These are phyloP conservation scores for Dipus sagitta DNA, from an alignment of 2,797 vertebrate species.

Conservation along the genomic window DNA sequence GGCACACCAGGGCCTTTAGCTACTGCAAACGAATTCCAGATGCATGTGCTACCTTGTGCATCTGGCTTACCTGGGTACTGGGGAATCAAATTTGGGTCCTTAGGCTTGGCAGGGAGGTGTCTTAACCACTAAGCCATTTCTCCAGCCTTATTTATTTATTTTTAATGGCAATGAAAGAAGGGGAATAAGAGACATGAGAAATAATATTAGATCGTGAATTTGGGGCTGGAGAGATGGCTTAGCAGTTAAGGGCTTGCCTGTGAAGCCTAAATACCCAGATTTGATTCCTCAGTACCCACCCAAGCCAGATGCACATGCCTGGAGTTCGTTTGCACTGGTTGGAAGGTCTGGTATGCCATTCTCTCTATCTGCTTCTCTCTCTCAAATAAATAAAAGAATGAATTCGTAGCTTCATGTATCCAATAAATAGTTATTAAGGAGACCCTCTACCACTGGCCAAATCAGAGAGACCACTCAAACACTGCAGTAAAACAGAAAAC, in stretches of 20 bases:
- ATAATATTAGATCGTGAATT: not conserved
- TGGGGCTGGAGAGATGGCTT: too few species aligned
- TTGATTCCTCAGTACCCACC: too few species aligned
- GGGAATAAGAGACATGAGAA: not conserved
- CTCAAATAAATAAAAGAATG: too few species aligned
- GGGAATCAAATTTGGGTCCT: not conserved
- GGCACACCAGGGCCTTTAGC: too few species aligned
- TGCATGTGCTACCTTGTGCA: too few species aligned
- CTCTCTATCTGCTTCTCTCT: too few species aligned
- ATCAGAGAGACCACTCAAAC: not conserved
- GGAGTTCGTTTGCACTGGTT: too few species aligned
- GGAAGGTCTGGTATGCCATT: too few species aligned
- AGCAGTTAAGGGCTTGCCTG: too few species aligned
- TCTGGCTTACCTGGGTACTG: not conserved
- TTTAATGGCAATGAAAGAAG: not conserved
- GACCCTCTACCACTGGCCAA: not conserved
- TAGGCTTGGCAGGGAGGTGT: not conserved
- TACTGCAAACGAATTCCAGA: too few species aligned
- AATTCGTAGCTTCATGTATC: not conserved
- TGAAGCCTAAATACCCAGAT: too few species aligned
- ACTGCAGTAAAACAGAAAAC: not conserved
- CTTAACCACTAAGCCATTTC: not conserved
- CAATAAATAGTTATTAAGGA: not conserved
- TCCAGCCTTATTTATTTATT: not conserved
- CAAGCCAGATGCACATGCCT: too few species aligned